These are phyloP conservation scores for Eilema depressum DNA, from an alignment of 2,888 invertebrate species.

Conservation along the genomic window DNA sequence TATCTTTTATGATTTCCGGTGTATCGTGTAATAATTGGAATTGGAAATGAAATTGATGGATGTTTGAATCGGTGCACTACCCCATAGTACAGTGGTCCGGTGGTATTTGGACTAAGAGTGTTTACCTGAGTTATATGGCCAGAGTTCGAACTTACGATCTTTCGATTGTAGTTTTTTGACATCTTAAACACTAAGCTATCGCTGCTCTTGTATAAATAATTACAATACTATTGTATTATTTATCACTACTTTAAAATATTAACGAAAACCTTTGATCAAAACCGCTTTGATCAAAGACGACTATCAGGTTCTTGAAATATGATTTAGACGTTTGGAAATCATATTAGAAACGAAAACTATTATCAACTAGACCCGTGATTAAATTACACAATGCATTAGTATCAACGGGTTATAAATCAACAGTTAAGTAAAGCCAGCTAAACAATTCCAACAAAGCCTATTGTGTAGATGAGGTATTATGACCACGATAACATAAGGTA, in stretches of 20 bases:
- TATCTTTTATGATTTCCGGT: background rate
- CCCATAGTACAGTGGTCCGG: too few species aligned
- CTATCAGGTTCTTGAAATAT: background rate
- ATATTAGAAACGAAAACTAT: too few species aligned
- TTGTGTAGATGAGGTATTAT: conserved; percentile 16
- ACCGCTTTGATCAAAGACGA: too few species aligned
- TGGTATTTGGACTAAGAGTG: too few species aligned
- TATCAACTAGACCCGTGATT: background rate
- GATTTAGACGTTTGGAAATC: background rate
- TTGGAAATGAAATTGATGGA: background rate
- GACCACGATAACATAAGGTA: background rate
- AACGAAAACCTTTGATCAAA: too few species aligned
- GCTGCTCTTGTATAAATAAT: too few species aligned
- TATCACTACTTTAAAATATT: too few species aligned
- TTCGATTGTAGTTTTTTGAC: too few species aligned
- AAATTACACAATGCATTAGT: conserved; percentile 8
- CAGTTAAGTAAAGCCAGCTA: conserved; percentile 1
- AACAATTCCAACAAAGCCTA: conserved; percentile 15
- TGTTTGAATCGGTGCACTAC: background rate
- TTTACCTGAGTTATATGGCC: background rate
- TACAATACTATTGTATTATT: too few species aligned
- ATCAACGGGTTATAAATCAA: conserved; percentile 15
- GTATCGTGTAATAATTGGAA: background rate
- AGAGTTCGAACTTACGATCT: too few species aligned
- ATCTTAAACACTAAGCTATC: too few species aligned